Evolutionary conservation across 1,140 invertebrate genomes (phyloP), one percentile per base, ranked within the genome.

Genomic region (Riptortus pedestris): DNA sequence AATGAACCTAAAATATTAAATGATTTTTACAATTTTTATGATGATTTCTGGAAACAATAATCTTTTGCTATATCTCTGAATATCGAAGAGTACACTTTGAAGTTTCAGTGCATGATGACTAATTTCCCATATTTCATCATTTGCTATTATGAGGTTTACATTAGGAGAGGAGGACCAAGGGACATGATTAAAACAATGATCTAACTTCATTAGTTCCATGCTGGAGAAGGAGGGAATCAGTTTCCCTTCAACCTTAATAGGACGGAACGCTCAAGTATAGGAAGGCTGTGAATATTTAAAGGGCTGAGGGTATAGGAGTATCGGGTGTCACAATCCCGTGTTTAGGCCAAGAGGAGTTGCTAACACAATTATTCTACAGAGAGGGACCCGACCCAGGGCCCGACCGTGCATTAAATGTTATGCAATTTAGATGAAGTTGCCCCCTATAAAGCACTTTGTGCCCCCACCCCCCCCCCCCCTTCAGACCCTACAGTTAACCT

Each of bases 341-440:
- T 55, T 55, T 55, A 59, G 28, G 52, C 20, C 24, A 29, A 29
- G 33, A 18, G 48, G 48, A 38, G 27, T 59, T 59, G 16, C 26
- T 59, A 62, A 62, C 61, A 28, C 16, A 51, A 48, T 62, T 62
- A 57, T 18, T 20, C 20, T n/a, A 38, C n/a, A 14, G 9, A 48
- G 33, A 29, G n/a, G n/a, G n/a, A n/a, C n/a, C n/a, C n/a, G n/a
- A n/a, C n/a, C n/a, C n/a, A 33, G 48, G 14, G 4, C 24, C 28
- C 16, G 24, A 22, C 45, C 33, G 27, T 52, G 47, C 58, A 60
- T 60, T 66, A 66, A 66, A 62, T 43, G n/a, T 29, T 60, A 66
- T 66, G 65, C 65, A 66, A 66, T 58, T 66, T 66, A 59, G n/a
- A 66, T 66, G 65, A 66, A 66, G 45, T 63, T 57, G 51, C 33